Conservation (phyloP, 2,888 invertebrate species). For the Eugnorisma glareosa region DNA sequence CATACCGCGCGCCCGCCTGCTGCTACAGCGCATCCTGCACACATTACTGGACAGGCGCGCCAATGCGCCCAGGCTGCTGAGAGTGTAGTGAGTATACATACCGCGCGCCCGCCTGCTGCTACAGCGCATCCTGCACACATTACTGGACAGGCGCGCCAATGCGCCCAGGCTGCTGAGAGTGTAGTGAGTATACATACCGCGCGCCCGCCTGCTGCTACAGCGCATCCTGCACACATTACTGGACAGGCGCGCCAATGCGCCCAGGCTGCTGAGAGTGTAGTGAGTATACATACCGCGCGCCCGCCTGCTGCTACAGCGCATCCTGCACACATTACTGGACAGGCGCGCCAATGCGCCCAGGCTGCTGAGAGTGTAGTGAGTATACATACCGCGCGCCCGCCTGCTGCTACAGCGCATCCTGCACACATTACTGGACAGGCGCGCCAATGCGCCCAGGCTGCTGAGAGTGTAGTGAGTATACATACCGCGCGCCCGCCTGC, state of each 20-base stretch:
- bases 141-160: constrained; percentile 97
- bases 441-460: constrained; percentile 94
- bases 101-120: constrained; percentile 96
- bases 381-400: constrained; percentile 93
- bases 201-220: constrained; percentile 97
- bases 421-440: constrained; percentile 98
- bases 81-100: constrained; percentile 24
- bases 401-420: constrained; percentile 98
- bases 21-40: constrained; percentile 98
- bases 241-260: constrained; percentile 96
- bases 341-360: constrained; percentile 95
- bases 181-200: constrained; percentile 84
- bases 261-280: constrained; percentile 88
- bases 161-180: constrained; percentile 91
- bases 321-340: constrained; percentile 98
- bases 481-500: constrained; percentile 94
- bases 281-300: constrained; percentile 91
- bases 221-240: constrained; percentile 98
- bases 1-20: constrained; percentile 94
- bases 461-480: constrained; percentile 57
- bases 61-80: constrained; percentile 93
- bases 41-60: constrained; percentile 97
- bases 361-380: constrained; percentile 81
- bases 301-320: constrained; percentile 97
- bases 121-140: constrained; percentile 98